Conservation (phyloP, 2,797 vertebrate species). For the Bradypus variegatus region DNA sequence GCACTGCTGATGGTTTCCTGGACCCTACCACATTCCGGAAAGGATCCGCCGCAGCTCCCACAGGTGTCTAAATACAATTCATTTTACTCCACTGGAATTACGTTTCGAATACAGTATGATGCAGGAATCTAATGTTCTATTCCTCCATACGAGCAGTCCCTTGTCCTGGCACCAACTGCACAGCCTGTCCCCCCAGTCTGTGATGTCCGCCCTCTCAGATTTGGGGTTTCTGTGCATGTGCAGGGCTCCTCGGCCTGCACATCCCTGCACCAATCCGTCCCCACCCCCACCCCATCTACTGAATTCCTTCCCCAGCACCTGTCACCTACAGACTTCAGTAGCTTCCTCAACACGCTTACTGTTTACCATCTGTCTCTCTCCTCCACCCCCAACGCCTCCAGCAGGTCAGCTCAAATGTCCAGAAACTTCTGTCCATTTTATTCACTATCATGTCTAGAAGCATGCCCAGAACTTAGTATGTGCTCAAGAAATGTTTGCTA, state of each 20-base stretch:
- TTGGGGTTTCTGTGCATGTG: not conserved
- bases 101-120: not conserved
- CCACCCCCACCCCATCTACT: not conserved
- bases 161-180: not conserved
- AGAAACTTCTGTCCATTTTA: not conserved
- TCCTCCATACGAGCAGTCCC: not conserved
- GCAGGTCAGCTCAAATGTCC: not conserved
- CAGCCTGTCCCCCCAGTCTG: not conserved
- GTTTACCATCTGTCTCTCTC: not conserved
- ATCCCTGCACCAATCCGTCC: not conserved
- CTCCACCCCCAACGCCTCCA: not conserved
- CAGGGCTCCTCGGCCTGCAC: not conserved
- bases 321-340: too few relatives aligned
- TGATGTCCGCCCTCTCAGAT: not conserved
- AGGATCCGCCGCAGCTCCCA: not conserved
- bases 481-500: not conserved
- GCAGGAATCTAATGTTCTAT: not conserved
- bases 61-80: not conserved
- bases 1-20: not conserved
- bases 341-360: not conserved
- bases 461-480: not conserved
- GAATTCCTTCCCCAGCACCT: not conserved
- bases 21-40: not conserved
- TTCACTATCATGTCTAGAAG: not conserved
- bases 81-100: not conserved